Percentiles rank a stretch among this genome's conserved stretches.
These are phyloP conservation scores for Hermaeophaga mercurialis DNA, from an alignment of 2,888 invertebrate genomes.

Conservation along the genomic window DNA sequence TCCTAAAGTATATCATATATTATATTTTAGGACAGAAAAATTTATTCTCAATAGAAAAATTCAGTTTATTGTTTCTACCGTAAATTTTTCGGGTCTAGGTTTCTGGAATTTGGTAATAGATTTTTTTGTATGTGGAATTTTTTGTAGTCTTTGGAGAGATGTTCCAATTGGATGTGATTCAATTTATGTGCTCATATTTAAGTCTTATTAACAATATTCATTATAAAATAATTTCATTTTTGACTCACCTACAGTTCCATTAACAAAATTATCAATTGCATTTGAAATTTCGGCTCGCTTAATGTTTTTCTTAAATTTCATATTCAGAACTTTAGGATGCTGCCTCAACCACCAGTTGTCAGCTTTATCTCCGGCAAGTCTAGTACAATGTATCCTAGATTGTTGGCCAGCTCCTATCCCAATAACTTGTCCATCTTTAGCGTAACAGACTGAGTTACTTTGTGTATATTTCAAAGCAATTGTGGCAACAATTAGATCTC, in stretches of 20 bases:
- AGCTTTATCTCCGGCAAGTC: conserved; percentile 93
- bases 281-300: conserved; percentile 93
- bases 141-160: too few species aligned
- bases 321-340: conserved; percentile 81
- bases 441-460: conserved; percentile 97
- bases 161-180: too few species aligned
- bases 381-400: conserved; percentile 96
- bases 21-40: too few species aligned
- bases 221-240: neutral
- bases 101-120: too few species aligned
- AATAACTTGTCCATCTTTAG: conserved; percentile 84
- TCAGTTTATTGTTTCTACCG: too few species aligned
- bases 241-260: conserved; percentile 80
- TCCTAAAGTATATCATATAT: too few species aligned
- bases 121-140: too few species aligned
- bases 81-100: too few species aligned
- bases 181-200: too few species aligned
- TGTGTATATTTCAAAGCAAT: conserved; percentile 97
- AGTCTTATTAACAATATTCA: too few species aligned
- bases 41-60: too few species aligned
- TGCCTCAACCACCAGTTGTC: conserved; percentile 98
- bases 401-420: conserved; percentile 99
- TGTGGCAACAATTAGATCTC: conserved; percentile 94
- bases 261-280: conserved; percentile 93
- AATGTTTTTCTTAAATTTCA: conserved; percentile 85